Conservation (phyloP, 2,113 vertebrate species). For the Odontophorus gujanensis region DNA sequence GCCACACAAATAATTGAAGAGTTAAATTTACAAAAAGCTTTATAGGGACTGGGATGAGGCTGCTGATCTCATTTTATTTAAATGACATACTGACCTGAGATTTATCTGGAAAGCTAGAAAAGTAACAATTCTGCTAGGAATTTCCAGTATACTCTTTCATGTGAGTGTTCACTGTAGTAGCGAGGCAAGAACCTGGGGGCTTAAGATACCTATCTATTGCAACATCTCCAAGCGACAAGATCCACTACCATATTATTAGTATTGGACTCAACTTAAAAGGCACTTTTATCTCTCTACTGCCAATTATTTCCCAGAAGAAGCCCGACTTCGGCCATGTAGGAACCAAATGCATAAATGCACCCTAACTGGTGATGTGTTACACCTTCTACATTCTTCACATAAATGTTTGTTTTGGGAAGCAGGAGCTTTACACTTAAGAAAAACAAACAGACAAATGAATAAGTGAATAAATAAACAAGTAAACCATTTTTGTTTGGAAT, state of each 20-base stretch:
- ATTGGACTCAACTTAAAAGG: not conserved
- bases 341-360: conserved; percentile 24
- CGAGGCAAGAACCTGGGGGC: not conserved
- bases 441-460: too few relatives aligned
- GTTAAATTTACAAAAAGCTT: not conserved
- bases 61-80: not conserved
- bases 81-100: not conserved
- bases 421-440: not conserved
- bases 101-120: not conserved
- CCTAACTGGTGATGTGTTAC: conserved; percentile 23
- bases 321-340: conserved; percentile 11
- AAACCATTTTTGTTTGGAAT: not conserved
- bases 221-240: not conserved
- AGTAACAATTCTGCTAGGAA: accelerated
- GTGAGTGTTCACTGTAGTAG: not conserved
- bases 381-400: conserved; percentile 8
- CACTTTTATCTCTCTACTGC: not conserved
- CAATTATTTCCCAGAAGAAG: conserved; percentile 25
- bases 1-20: not conserved
- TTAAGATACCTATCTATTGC: not conserved
- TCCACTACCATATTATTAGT: not conserved
- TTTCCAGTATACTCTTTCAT: not conserved
- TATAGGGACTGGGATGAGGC: not conserved
- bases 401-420: not conserved
- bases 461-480: not conserved